Conservation (phyloP, 2,797 vertebrate species). For the Morelia viridis region DNA sequence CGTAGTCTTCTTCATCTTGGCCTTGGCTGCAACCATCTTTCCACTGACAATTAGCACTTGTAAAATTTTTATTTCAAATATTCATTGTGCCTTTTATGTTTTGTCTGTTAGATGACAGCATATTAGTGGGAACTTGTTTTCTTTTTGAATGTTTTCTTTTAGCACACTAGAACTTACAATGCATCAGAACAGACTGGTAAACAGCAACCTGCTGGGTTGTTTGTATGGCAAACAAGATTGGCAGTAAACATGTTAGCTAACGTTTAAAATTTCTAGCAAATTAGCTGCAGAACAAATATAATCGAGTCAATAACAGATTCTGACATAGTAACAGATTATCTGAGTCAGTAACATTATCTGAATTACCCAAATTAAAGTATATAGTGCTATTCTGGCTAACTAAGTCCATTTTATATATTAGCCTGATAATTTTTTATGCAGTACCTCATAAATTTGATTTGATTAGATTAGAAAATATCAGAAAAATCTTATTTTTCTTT, state of each 20-base stretch:
- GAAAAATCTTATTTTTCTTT: background rate
- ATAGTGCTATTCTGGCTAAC: background rate
- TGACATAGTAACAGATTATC: too few relatives aligned
- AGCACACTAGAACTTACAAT: background rate
- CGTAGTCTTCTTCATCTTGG: background rate
- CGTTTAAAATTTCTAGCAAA: background rate
- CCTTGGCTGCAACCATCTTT: background rate
- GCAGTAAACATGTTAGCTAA: background rate
- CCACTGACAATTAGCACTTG: background rate
- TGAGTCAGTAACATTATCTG: background rate
- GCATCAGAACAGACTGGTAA: background rate
- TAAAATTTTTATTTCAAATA: background rate
- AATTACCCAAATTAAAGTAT: background rate
- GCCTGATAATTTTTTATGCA: background rate
- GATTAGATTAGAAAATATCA: background rate
- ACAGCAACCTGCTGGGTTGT: background rate
- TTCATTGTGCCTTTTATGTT: background rate
- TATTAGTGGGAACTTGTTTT: background rate
- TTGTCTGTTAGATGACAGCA: background rate
- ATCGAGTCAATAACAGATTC: background rate
- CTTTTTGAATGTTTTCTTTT: background rate
- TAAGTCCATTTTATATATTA: background rate
- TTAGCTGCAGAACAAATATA: background rate
- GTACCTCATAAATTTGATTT: background rate
- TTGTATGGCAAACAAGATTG: background rate